Conservation (phyloP, 2,888 invertebrate species). For the Plagodis dolabraria region DNA sequence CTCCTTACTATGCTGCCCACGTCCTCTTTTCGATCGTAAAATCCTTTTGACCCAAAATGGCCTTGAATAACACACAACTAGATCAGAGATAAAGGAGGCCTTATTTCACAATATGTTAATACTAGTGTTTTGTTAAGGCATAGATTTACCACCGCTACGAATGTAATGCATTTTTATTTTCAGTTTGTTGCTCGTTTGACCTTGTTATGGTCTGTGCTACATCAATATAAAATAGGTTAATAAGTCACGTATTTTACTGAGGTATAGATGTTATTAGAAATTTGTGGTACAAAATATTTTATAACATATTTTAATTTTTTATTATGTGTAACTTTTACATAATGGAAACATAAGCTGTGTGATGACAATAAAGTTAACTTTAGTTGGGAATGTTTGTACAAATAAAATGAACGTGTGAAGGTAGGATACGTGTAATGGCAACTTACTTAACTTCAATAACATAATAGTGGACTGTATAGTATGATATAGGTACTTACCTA, state of each 20-base stretch:
- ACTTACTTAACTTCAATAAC: no score
- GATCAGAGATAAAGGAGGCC: conserved; percentile 53
- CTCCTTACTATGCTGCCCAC: conserved; percentile 53
- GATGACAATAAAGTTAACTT: no score
- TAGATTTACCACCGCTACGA: conserved; percentile 38
- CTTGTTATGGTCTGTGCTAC: conserved; percentile 40
- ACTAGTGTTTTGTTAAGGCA: conserved; percentile 44
- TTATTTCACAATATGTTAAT: conserved; percentile 55
- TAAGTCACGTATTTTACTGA: conserved; percentile 41
- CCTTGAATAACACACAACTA: conserved; percentile 58
- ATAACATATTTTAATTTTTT: conserved; percentile 23
- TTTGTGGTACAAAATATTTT: conserved; percentile 35
- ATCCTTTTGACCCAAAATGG: conserved; percentile 56
- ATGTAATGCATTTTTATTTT: conserved; percentile 42
- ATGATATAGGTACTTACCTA: no score
- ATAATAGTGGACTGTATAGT: no score
- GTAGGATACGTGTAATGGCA: no score
- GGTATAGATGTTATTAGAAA: conserved; percentile 36
- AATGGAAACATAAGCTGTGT: conserved; percentile 25
- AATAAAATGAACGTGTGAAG: no score
- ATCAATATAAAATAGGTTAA: conserved; percentile 37
- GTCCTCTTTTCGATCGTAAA: conserved; percentile 57
- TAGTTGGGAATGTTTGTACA: no score
- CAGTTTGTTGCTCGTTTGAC: conserved; percentile 41
- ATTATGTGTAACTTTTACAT: conserved; percentile 27